These are phyloP conservation scores for Meteorus sp. DNA, from an alignment of 1,140 invertebrate genomes.

Conservation along the genomic window DNA sequence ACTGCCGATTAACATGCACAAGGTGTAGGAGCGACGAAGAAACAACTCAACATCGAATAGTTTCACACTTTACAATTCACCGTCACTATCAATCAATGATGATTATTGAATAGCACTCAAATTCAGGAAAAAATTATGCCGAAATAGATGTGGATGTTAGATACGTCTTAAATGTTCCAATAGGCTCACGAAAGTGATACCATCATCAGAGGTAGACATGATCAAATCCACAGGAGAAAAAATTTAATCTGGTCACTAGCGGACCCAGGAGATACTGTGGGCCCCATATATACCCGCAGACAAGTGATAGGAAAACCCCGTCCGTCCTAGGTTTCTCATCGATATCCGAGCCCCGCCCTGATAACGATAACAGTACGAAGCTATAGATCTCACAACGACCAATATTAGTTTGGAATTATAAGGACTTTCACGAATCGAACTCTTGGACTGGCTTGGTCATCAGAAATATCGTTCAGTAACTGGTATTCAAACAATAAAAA, in stretches of 20 bases:
- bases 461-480: too few species aligned
- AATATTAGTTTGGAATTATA: neutral
- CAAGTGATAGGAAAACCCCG: constrained; percentile 51
- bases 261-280: constrained; percentile 37
- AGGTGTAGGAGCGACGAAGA: neutral
- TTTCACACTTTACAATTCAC: neutral
- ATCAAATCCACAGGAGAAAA: constrained; percentile 23
- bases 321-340: constrained; percentile 46
- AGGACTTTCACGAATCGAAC: too few species aligned
- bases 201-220: neutral
- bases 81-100: neutral
- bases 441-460: too few species aligned
- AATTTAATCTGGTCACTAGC: constrained; percentile 45
- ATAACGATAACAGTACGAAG: constrained; percentile 50
- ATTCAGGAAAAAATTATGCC: neutral
- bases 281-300: constrained; percentile 51
- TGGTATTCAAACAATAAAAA: too few species aligned
- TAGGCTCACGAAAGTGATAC: neutral
- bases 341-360: constrained; percentile 52
- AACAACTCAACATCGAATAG: neutral
- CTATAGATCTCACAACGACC: constrained; percentile 37
- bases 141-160: too few species aligned
- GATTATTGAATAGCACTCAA: neutral
- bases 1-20: neutral
- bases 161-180: neutral